Evolutionary conservation across 2,113 vertebrate species (phyloP).

Genomic region (Hystrix cristata): DNA sequence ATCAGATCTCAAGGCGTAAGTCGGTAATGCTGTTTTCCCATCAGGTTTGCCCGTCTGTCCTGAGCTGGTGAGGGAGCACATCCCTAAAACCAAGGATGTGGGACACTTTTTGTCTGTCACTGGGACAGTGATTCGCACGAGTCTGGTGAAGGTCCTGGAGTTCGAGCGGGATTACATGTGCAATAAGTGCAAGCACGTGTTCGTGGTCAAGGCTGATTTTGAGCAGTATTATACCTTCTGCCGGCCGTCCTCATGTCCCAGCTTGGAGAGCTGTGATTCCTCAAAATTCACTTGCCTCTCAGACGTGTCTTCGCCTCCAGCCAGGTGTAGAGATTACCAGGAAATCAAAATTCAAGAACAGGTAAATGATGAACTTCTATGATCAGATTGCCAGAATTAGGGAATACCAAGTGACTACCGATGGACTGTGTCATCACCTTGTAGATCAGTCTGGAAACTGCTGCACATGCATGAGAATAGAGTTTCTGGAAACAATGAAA

Average conservation of each 20-base stretch:
- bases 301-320: slow-evolving; percentile 88
- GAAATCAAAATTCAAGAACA: slow-evolving; percentile 99
- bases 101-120: slow-evolving; percentile 97
- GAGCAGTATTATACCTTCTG: slow-evolving; percentile 93
- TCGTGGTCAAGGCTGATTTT: slow-evolving; percentile 92
- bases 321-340: slow-evolving; percentile 95
- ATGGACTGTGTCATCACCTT: not conserved
- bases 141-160: slow-evolving; percentile 95
- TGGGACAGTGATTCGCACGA: slow-evolving; percentile 96
- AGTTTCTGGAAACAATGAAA: not conserved
- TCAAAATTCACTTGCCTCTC: slow-evolving; percentile 94
- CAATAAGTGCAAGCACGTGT: slow-evolving; percentile 93
- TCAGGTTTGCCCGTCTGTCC: slow-evolving; percentile 96
- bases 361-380: slow-evolving; percentile 84
- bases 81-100: slow-evolving; percentile 94
- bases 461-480: not conserved
- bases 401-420: not conserved
- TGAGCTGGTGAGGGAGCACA: slow-evolving; percentile 96
- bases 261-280: slow-evolving; percentile 92
- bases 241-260: slow-evolving; percentile 90
- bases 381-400: not conserved
- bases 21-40: slow-evolving; percentile 32
- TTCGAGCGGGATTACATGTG: slow-evolving; percentile 96
- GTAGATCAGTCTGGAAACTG: not conserved
- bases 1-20: not conserved